Evolutionary conservation across 2,797 vertebrate genomes (phyloP).

Genomic region (Paratrypauchen microcephalus): DNA sequence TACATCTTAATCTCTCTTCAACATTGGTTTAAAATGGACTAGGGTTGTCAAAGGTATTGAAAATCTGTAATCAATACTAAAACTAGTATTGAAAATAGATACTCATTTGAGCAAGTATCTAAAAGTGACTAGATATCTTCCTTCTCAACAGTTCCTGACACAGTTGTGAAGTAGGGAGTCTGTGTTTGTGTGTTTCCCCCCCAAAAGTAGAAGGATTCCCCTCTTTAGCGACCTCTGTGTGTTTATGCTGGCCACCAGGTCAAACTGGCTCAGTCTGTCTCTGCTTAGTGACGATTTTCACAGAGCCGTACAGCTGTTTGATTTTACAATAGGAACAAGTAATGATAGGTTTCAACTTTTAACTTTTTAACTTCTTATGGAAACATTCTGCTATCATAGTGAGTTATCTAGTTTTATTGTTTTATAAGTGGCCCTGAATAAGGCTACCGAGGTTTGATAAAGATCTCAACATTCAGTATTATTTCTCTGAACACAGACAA

Average conservation of each 20-base stretch:
- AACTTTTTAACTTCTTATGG: no score
- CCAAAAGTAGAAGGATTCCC: slow-evolving; percentile 21
- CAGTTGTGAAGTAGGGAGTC: slow-evolving; percentile 31
- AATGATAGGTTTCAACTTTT: slow-evolving; percentile 9
- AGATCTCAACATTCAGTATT: no score
- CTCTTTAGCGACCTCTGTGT: slow-evolving; percentile 30
- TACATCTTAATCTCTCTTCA: background rate
- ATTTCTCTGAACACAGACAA: no score
- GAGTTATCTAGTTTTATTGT: no score
- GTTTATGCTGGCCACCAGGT: slow-evolving; percentile 47
- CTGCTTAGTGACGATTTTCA: slow-evolving; percentile 17
- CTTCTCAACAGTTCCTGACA: background rate
- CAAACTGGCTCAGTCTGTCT: slow-evolving; percentile 35
- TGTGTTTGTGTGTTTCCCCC: slow-evolving; percentile 57
- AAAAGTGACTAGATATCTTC: background rate
- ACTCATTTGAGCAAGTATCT: no score
- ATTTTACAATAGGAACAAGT: slow-evolving; percentile 14
- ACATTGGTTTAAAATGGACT: no score
- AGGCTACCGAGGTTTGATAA: no score
- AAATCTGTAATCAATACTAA: no score
- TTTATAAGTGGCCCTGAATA: no score
- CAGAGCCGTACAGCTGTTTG: slow-evolving; percentile 24
- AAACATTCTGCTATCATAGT: no score
- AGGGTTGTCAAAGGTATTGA: no score
- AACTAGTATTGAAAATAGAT: no score